These are phyloP conservation scores for Marcusenius ussheri DNA, from an alignment of 2,113 vertebrate species.

Conservation along the genomic window DNA sequence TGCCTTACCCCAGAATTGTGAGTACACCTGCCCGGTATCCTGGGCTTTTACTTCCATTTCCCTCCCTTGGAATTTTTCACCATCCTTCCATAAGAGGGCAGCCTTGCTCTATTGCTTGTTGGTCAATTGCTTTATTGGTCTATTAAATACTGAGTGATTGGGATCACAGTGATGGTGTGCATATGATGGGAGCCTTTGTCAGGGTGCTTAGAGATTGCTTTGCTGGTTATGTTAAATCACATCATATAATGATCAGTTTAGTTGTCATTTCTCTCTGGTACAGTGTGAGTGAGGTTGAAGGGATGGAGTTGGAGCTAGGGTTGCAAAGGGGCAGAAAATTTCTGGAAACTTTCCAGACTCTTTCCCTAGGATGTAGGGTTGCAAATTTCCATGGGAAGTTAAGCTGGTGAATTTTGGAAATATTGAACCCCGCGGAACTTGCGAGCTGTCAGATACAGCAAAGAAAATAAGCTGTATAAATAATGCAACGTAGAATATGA, in stretches of 20 bases:
- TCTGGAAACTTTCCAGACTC: too few species aligned
- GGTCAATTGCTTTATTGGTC: too few species aligned
- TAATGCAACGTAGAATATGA: too few species aligned
- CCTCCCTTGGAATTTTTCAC: constrained; percentile 66
- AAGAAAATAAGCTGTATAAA: too few species aligned
- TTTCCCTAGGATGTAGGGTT: too few species aligned
- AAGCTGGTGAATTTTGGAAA: too few species aligned
- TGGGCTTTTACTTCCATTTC: constrained; percentile 93
- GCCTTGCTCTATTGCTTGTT: constrained; percentile 44
- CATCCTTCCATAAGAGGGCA: constrained; percentile 16
- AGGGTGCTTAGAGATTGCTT: neutral
- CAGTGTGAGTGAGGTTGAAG: too few species aligned
- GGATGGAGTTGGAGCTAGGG: too few species aligned
- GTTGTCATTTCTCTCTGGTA: neutral
- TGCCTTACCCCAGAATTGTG: constrained; percentile 97
- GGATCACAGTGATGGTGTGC: neutral
- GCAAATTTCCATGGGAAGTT: too few species aligned
- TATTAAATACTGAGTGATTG: neutral
- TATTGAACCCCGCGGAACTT: too few species aligned
- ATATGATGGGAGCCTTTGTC: neutral
- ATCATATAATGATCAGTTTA: neutral
- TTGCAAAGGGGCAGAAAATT: too few species aligned
- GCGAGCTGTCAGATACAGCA: too few species aligned
- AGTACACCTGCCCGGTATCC: constrained; percentile 48
- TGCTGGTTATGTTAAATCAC: neutral